Evolutionary conservation across 2,113 vertebrate genomes (phyloP), one percentile per base, ranked within the genome.

Genomic region (Psilopogon haemacephalus): DNA sequence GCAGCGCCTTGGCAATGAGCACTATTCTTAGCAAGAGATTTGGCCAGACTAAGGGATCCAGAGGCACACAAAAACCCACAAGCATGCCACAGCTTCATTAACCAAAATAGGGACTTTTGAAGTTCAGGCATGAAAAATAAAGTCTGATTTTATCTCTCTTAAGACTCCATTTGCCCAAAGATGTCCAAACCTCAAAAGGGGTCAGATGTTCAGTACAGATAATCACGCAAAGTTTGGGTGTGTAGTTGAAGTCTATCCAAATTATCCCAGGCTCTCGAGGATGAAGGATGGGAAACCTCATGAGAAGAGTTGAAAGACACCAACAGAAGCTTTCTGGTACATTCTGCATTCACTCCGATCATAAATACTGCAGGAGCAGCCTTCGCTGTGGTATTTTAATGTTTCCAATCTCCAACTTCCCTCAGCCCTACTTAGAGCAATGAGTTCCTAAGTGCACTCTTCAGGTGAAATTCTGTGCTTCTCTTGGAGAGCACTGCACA

Each of bases 181-280:
- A 96, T 94, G 94, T 92, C 95, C 93, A 93, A 91, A 95, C 89
- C 93, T 95, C 96, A 95, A 81, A 96, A 95, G 82, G 62, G 94
- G 95, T 95, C 94, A 95, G 94, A 96, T 95, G 94, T 95, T 96
- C 95, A 96, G 64, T 35, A 42, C 64, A 95, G 95, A 96, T 96
- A 96, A 94, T 68, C 94, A 89, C 68, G 89, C 76, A 60, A 88
- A 94, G 72, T 95, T 88, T 91, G 91, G 93, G 95, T 80, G 89
- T 89, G 92, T 60, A 84, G 91, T 24, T 95, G 94, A 95, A 96
- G 82, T 33, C 91, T 95, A 86, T 85, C 91, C 93, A 94, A 94
- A 92, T 95, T 91, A 95, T 93, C 69, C 78, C 85, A 71, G 93
- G 79, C 89, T 95, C 84, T 71, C 0, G 48, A 94, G 84, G 87